These are phyloP conservation scores for Diadumene lineata DNA, from an alignment of 92 coral and sea anemone species.

Conservation along the genomic window DNA sequence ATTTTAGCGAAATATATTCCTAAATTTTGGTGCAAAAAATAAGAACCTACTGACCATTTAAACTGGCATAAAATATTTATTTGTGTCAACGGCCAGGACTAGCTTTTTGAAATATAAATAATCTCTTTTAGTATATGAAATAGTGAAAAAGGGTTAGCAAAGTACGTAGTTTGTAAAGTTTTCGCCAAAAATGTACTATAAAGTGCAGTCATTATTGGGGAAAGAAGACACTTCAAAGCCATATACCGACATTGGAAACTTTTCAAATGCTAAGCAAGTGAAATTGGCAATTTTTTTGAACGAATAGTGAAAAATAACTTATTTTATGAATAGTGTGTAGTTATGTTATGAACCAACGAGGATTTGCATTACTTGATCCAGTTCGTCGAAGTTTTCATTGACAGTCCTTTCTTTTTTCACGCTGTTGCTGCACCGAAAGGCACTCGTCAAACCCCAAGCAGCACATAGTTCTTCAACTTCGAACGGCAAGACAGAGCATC, in stretches of 20 bases:
- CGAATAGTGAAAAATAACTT: background rate
- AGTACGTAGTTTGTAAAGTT: background rate
- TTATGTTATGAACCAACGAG: constrained; percentile 80
- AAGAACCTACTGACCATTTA: constrained; percentile 32
- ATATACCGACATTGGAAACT: background rate
- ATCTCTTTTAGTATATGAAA: background rate
- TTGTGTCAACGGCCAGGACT: constrained; percentile 18
- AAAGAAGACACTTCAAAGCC: background rate
- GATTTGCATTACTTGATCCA: constrained; percentile 98
- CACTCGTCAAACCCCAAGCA: constrained; percentile 60
- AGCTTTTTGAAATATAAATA: constrained; percentile 29
- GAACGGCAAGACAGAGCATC: constrained; percentile 55
- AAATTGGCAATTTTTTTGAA: background rate
- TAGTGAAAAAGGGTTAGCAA: background rate
- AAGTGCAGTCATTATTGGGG: background rate
- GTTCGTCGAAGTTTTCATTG: constrained; percentile 81
- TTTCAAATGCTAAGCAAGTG: background rate
- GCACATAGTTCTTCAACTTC: constrained; percentile 86
- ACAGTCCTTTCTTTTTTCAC: constrained; percentile 65
- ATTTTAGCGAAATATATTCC: background rate
- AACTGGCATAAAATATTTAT: constrained; percentile 38
- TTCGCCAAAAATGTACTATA: background rate
- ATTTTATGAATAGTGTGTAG: background rate
- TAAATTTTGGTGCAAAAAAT: constrained; percentile 22
- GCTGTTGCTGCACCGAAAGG: constrained; percentile 79